phyloP scores from a whole-genome alignment of 2,113 vertebrate genomes.

The Nyctereutes procyonoides region DNA sequence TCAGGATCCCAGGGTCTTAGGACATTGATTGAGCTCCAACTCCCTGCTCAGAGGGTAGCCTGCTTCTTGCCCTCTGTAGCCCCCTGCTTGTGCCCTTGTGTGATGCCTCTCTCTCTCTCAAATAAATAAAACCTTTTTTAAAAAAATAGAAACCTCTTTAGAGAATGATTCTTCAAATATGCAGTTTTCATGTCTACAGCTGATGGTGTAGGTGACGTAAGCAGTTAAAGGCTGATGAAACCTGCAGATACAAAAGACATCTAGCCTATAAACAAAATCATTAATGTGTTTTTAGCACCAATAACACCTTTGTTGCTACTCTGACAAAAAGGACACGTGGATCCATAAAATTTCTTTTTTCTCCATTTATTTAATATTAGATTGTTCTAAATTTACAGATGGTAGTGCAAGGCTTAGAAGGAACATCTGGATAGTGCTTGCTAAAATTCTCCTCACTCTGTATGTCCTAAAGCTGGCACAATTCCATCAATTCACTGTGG shows the following conservation, averaged over 20 bases:
- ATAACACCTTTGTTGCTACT: not conserved
- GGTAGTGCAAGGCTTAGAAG: constrained; percentile 31
- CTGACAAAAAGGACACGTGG: not conserved
- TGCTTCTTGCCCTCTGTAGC: no score
- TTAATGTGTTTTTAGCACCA: not conserved
- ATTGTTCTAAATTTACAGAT: not conserved
- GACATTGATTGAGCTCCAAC: no score
- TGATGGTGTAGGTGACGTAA: not conserved
- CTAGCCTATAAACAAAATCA: not conserved
- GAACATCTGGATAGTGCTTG: not conserved
- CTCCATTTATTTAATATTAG: constrained; percentile 22
- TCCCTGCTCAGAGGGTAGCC: no score
- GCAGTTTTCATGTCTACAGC: not conserved
- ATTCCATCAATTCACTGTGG: constrained; percentile 51
- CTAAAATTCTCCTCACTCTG: not conserved
- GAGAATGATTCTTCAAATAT: constrained; percentile 25
- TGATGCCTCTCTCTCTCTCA: no score
- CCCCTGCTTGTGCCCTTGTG: no score
- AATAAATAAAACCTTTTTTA: no score
- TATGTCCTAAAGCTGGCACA: constrained; percentile 40
- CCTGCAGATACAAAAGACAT: not conserved
- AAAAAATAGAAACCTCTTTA: not conserved
- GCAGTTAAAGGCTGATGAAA: not conserved
- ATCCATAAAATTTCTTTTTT: not conserved
- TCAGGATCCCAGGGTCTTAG: no score